Evolutionary conservation across 30 jellyfish, hydroid and myxozoan genomes (phyloP), one percentile per base, ranked within the genome.

Genomic region (Clytia hemisphaerica): DNA sequence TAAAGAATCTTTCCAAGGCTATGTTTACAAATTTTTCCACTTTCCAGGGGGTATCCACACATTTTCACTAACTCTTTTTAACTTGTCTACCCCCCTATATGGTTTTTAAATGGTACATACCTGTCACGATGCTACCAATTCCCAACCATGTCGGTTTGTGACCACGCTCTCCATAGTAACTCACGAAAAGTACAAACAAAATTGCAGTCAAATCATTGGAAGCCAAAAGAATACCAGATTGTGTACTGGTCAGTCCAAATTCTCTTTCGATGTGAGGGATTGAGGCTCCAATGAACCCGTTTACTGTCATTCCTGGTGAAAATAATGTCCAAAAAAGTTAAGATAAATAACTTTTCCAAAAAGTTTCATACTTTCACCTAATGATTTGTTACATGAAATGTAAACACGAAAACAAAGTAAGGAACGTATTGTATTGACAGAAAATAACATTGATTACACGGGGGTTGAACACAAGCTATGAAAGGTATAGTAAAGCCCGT

Each of bases 131-230:
- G 27, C 82, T 27, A 4, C 93, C 93, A 37, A 32, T 31, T 18
- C 79, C 93, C 22, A 80, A 60, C 93, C 93, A 80, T 62, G 61
- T 71, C 30, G 93, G 93, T 53, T 72, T 80, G 49, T 80, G 60
- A 61, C 92, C 92, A 36, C 71, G 49, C 49, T 63, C 82, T 6
- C 93, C 83, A 55, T 27, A 62, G 71, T 67, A 80, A 7, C 87
- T 70, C 60, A 80, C 77, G 19, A 80, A 16, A 0, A 80, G 81
- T 12, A 80, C 93, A 1, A 58, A 37, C 49, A 80, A 34, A 28
- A 80, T 65, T 1, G 81, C 93, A 32, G 83, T 75, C 18, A 80
- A 44, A 45, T 80, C 93, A 49, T 80, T 80, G 4, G 93, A 68
- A 0, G 82, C 83, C 25, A 69, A 22, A 9, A 80, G 71, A 44